Percentiles rank a stretch among this genome's conserved stretches.
phyloP scores from a whole-genome alignment of 1,140 invertebrate species.

The Orussus abietinus region DNA sequence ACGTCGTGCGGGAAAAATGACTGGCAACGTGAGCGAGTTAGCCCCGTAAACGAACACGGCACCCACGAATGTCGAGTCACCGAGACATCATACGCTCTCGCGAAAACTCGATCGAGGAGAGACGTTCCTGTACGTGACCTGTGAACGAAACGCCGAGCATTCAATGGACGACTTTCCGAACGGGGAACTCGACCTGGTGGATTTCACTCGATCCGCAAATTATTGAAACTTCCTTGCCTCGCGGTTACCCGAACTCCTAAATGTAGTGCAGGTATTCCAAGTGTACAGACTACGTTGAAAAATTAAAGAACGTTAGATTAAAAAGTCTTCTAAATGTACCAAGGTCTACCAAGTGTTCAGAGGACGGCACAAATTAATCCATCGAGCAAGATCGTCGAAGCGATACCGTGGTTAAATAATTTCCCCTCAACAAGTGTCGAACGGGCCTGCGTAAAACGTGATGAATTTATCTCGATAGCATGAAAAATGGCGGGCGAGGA shows the following conservation, averaged over 20 bases:
- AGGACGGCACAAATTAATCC: too few relatives aligned
- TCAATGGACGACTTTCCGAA: constrained; percentile 37
- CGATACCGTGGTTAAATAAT: too few relatives aligned
- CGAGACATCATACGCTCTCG: constrained; percentile 14
- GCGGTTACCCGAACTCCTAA: not conserved
- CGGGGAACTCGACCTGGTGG: constrained; percentile 29
- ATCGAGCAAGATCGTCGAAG: too few relatives aligned
- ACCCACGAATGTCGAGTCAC: constrained; percentile 18
- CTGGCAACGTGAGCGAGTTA: constrained; percentile 7
- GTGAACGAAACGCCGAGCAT: constrained; percentile 28
- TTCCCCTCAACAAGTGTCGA: too few relatives aligned
- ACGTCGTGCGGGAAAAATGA: not conserved
- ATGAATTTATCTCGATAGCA: too few relatives aligned
- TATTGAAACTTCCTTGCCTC: not conserved
- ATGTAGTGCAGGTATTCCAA: not conserved
- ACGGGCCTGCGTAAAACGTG: too few relatives aligned
- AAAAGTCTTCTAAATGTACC: too few relatives aligned
- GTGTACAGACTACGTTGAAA: too few relatives aligned
- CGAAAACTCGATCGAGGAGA: constrained; percentile 13
- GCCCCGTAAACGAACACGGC: constrained; percentile 20
- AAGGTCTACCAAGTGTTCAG: too few relatives aligned
- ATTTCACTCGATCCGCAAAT: constrained; percentile 1
- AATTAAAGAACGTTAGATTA: too few relatives aligned
- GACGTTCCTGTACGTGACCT: too few relatives aligned
- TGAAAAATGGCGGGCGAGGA: too few relatives aligned